phyloP scores from a whole-genome alignment of 1,140 invertebrate genomes.

The Thrips palmi region DNA sequence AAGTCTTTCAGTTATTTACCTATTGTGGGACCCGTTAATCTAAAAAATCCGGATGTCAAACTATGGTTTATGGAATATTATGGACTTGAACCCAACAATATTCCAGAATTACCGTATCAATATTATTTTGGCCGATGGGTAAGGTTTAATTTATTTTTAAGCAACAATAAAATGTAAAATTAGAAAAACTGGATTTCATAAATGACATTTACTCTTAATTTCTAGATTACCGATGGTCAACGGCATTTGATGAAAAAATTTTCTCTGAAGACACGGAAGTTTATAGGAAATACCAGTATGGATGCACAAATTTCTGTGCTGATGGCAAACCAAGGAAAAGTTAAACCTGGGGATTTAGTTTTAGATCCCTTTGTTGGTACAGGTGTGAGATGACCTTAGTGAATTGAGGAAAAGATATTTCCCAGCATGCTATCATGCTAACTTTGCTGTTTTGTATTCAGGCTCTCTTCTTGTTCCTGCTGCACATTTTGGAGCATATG shows the following conservation, averaged over 20 bases:
- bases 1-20: conserved; percentile 65
- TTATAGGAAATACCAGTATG: conserved; percentile 96
- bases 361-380: conserved; percentile 93
- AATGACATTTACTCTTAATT: conserved; percentile 4
- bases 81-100: conserved; percentile 52
- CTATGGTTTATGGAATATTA: conserved; percentile 78
- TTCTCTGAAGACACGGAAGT: conserved; percentile 75
- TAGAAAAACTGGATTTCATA: neutral
- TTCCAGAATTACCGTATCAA: conserved; percentile 48
- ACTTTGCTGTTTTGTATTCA: conserved; percentile 24
- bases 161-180: conserved; percentile 1
- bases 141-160: conserved; percentile 19
- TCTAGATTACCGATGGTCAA: conserved; percentile 59
- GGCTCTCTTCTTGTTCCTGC: conserved; percentile 82
- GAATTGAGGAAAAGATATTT: neutral
- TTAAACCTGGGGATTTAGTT: conserved; percentile 52
- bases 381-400: conserved; percentile 25
- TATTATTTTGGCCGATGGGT: conserved; percentile 77
- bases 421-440: neutral
- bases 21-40: conserved; percentile 55
- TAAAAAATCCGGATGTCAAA: conserved; percentile 63
- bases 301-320: conserved; percentile 79
- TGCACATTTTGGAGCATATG: conserved; percentile 77
- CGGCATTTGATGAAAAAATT: conserved; percentile 56
- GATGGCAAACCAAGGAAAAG: conserved; percentile 84